A percentile compares a stretch with the other conserved stretches of the same genome.
Conservation (phyloP, 64 coral and sea anemone genomes). For the Cladopsammia gracilis region DNA sequence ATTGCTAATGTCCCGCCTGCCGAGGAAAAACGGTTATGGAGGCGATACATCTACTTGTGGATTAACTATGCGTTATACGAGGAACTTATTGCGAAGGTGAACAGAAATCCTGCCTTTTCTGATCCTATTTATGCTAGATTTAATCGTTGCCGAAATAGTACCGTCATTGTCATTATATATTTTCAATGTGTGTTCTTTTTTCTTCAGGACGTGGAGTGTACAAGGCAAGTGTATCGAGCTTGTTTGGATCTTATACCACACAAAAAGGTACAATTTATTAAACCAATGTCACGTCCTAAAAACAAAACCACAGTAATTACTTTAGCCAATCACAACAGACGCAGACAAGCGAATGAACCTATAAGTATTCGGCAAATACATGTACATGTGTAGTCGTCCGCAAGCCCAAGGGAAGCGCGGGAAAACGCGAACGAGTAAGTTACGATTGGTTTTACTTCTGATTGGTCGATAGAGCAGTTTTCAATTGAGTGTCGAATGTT, state of each 20-base stretch:
- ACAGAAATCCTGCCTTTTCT: background rate
- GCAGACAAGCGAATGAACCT: too few species aligned
- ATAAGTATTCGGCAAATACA: too few species aligned
- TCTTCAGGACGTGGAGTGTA: conserved; percentile 88
- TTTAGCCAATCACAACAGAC: too few species aligned
- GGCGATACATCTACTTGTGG: conserved; percentile 98
- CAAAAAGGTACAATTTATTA: conserved; percentile 76
- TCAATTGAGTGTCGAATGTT: too few species aligned
- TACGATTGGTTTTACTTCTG: too few species aligned
- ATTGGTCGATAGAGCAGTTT: too few species aligned
- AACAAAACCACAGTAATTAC: too few species aligned
- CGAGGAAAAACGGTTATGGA: conserved; percentile 96
- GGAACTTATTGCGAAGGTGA: conserved; percentile 90
- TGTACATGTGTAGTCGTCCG: too few species aligned
- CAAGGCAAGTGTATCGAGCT: conserved; percentile 95
- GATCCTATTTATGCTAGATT: background rate
- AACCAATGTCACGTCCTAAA: background rate
- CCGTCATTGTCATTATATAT: background rate
- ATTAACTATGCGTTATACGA: conserved; percentile 98
- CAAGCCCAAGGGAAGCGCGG: too few species aligned
- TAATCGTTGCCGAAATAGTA: too few species aligned
- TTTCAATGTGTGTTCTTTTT: background rate
- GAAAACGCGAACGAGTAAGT: too few species aligned
- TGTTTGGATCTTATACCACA: conserved; percentile 97
- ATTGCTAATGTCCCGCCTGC: conserved; percentile 95